Base-by-base conservation (phyloP, 1,140 invertebrate genomes). In the Drosophila nannoptera region DNA sequence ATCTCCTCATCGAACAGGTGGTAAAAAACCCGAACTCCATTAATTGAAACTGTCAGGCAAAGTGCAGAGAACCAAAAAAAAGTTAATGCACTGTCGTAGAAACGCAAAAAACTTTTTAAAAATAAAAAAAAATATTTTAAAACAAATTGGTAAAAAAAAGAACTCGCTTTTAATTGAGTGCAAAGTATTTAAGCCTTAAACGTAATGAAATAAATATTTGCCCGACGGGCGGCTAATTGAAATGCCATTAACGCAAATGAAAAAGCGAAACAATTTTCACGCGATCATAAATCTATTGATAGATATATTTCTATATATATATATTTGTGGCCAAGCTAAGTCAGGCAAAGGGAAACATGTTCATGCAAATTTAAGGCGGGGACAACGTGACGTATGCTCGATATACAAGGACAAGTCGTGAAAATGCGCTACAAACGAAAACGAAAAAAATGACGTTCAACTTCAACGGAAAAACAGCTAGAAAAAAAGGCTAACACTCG, bases 141-240 rank as follows among this genome's bases (percentile, higher is more conserved):
- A 42, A 6, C 5, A 14, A 42, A 14, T 7, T 42, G 4, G 4
- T 7, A 43, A 6, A 11, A 11, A n/a, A 22, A 38, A 46, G 11
- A 42, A n/a, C 0, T 40, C 5, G 38, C 40, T 29, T 9, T 11
- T 46, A 69, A 45, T 35, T 33, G n/a, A 43, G 14, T 33, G 53
- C 7, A 33, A 68, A 68, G 31, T 33, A 40, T 52, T 64, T 42
- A 59, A 52, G 45, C 16, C 35, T 59, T 65, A 12, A 53, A 40
- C 42, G 33, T 33, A 64, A 66, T 54, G 42, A 56, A 64, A 73
- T 70, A 69, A 68, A 82, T 77, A 68, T 77, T 71, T 66, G 11
- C 55, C 50, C 60, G 62, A 40, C 12, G 40, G 7, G 31, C 42
- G 65, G 33, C 52, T 32, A 48, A 60, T 66, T 60, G 33, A 59